Conservation (phyloP, 1,140 invertebrate genomes). For the Anagrus nilaparvatae region DNA sequence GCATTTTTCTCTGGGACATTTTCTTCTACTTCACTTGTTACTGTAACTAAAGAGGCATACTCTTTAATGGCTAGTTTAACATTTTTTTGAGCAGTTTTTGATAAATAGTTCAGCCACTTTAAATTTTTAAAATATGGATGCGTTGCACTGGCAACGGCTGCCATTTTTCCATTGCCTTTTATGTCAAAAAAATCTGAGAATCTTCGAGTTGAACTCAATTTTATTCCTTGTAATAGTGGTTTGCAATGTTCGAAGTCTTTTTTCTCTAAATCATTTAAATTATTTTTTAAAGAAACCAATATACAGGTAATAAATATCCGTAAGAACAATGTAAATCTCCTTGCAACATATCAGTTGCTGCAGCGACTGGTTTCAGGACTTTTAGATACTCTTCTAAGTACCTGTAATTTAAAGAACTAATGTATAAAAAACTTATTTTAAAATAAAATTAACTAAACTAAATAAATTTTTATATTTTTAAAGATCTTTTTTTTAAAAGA, state of each 20-base stretch:
- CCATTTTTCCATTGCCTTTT: not conserved
- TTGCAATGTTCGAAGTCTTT: not conserved
- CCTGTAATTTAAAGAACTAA: no score
- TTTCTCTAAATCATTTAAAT: not conserved
- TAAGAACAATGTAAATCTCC: not conserved
- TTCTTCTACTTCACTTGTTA: not conserved
- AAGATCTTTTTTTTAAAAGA: no score
- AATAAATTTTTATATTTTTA: not conserved
- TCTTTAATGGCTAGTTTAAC: not conserved
- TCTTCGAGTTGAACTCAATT: not conserved
- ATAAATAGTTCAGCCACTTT: not conserved
- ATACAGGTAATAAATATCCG: not conserved
- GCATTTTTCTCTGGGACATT: not conserved
- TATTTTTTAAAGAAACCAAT: no score
- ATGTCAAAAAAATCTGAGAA: constrained; percentile 4
- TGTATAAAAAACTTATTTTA: no score
- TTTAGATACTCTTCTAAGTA: not conserved
- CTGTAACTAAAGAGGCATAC: no score
- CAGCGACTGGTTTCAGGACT: not conserved
- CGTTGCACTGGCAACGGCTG: constrained; percentile 2
- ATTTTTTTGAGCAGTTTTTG: not conserved
- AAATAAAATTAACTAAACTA: no score
- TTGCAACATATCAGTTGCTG: not conserved
- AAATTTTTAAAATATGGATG: constrained; percentile 1
- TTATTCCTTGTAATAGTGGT: not conserved